Conservation (phyloP, 37 sponge, comb jelly and placozoan genomes). For the Eunapius fragilis region DNA sequence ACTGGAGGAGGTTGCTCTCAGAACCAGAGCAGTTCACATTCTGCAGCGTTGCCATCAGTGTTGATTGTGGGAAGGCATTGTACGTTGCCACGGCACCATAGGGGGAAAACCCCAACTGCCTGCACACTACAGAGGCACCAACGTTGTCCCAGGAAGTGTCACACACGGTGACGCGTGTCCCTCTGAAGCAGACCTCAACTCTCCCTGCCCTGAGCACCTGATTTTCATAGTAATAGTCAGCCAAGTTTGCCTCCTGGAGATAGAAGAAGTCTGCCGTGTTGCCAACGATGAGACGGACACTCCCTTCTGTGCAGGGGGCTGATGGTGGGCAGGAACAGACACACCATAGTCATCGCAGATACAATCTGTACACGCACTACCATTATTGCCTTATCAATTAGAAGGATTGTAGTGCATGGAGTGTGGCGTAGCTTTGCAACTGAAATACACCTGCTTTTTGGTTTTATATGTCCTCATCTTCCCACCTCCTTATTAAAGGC, state of each 20-base stretch:
- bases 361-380: no score
- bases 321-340: background rate
- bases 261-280: constrained; percentile 2
- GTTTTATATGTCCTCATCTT: no score
- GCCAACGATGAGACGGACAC: constrained; percentile 5
- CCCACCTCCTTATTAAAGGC: no score
- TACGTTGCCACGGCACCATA: constrained; percentile 1
- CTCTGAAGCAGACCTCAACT: constrained; percentile 49
- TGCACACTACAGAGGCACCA: constrained; percentile 56
- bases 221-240: constrained; percentile 15
- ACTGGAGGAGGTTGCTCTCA: constrained; percentile 9
- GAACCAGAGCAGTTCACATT: constrained; percentile 25
- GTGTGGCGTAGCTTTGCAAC: no score
- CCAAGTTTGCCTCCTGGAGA: background rate
- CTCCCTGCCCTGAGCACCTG: constrained; percentile 46
- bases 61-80: background rate
- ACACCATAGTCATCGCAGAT: no score
- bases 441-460: no score
- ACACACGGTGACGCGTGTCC: constrained; percentile 51
- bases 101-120: constrained; percentile 31
- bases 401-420: no score
- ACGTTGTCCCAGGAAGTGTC: constrained; percentile 24
- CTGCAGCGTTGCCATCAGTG: background rate
- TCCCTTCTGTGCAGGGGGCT: constrained; percentile 31
- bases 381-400: background rate